These are phyloP conservation scores for Physocephala rufipes DNA, from an alignment of 2,888 invertebrate species.

Conservation along the genomic window DNA sequence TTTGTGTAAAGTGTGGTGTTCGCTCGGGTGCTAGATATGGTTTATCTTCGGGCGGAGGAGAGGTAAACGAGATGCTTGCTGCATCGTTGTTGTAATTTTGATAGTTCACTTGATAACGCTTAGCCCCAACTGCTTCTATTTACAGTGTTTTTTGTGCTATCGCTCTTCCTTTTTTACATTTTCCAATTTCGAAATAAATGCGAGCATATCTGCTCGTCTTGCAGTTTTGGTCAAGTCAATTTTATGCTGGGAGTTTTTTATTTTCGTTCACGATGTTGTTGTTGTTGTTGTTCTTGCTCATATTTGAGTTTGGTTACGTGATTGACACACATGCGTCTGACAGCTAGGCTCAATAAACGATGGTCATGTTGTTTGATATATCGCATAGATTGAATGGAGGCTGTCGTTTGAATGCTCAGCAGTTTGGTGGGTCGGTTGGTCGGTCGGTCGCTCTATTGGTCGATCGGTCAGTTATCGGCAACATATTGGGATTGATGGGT, in stretches of 20 bases:
- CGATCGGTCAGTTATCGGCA: neutral
- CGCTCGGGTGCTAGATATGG: neutral
- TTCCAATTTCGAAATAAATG: constrained; percentile 34
- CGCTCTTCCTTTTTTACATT: constrained; percentile 20
- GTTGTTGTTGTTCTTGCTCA: neutral
- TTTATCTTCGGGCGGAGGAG: neutral
- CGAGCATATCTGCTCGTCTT: constrained; percentile 29
- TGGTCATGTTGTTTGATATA: constrained; percentile 30
- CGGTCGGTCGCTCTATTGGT: neutral
- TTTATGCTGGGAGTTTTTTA: neutral
- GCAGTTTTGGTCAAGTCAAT: constrained; percentile 23
- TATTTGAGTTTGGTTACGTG: constrained; percentile 16
- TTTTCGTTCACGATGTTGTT: constrained; percentile 9
- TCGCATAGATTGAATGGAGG: constrained; percentile 28
- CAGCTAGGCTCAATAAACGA: constrained; percentile 35
- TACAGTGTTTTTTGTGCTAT: neutral
- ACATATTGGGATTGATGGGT: neutral
- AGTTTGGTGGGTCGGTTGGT: neutral
- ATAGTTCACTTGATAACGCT: neutral
- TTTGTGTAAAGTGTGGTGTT: neutral
- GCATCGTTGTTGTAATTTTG: neutral
- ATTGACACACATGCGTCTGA: constrained; percentile 36
- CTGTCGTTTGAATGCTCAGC: no score
- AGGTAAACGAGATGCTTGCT: no score
- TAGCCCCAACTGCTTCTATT: neutral